Base-by-base conservation (phyloP, 2,888 invertebrate species). In the Nipponacmea schrenckii region DNA sequence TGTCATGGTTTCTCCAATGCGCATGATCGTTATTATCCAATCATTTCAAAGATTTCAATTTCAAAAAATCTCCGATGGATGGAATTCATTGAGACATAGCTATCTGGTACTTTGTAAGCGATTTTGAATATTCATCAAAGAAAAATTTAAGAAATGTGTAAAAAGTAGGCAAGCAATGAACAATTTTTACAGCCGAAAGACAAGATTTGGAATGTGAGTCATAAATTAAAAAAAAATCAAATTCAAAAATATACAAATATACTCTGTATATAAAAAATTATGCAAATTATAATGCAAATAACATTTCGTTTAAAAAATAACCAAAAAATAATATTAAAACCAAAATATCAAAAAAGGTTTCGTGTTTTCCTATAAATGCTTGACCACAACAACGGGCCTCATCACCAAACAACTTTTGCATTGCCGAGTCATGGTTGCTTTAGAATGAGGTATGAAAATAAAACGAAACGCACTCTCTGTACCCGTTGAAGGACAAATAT, bases 401-500 rank as follows among this genome's bases (percentile, higher is more conserved):
- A 24, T 56, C 24, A 20, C 8, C 56, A 56, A 56, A 39, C 39
- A 10, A 39, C 39, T 39, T 8, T 8, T 5, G 8, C 39, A 39
- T 39, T 39, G 39, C 39, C 10, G 8, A 39, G 10, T 39, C 39
- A 39, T 39, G 39, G 39, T 39, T 39, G 39, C 39, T 39, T 39
- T 8, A 39, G 20, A 24, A 56, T 56, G 24, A 56, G 24, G 56
- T 24, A 56, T 56, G 56, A 24, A 56, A 24, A 24, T 20, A 56
- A 14, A 24, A 56, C 20, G 20, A 24, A 56, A 56, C 20, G 24
- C 24, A 24, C 56, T 24, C 56, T 56, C 56, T 24, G 24, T 24
- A 24, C 56, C 56, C 56, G 56, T 56, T 56, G 56, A 56, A 56
- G 56, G 56, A 56, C 56, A 20, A 56, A 56, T 56, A 56, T 56